These are phyloP conservation scores for Chymomyza fuscimana DNA, from an alignment of 2,888 invertebrate genomes.

Conservation along the genomic window DNA sequence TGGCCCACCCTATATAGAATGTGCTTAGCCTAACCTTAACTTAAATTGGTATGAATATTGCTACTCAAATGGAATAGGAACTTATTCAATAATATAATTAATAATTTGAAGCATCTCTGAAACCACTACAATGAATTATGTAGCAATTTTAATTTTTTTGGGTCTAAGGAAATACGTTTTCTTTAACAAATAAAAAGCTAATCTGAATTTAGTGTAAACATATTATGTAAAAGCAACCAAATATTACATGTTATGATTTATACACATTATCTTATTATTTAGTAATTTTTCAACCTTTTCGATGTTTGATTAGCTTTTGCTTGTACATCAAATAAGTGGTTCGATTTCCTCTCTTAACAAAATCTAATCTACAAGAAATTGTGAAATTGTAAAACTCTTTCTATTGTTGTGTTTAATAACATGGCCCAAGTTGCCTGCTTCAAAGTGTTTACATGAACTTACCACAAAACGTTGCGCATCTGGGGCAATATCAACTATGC, in stretches of 20 bases:
- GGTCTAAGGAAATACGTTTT: neutral
- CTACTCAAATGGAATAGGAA: no score
- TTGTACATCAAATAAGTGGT: neutral
- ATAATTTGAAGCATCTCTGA: no score
- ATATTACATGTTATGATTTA: neutral
- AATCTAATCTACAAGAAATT: neutral
- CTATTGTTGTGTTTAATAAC: neutral
- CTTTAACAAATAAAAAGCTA: neutral
- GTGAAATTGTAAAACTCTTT: neutral
- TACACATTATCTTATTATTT: neutral
- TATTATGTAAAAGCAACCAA: neutral
- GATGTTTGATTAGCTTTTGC: neutral
- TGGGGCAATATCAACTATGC: neutral
- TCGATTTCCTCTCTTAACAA: neutral
- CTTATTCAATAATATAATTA: no score
- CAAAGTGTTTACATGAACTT: neutral
- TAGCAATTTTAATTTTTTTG: neutral
- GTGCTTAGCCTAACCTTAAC: no score
- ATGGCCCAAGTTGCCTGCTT: neutral
- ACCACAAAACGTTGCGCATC: neutral
- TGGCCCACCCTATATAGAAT: no score
- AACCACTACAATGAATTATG: neutral
- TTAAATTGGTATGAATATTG: no score
- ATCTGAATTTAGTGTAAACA: neutral
- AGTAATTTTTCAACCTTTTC: neutral